Evolutionary conservation across 2,888 invertebrate genomes (phyloP).

Genomic region (Xestia xanthographa): DNA sequence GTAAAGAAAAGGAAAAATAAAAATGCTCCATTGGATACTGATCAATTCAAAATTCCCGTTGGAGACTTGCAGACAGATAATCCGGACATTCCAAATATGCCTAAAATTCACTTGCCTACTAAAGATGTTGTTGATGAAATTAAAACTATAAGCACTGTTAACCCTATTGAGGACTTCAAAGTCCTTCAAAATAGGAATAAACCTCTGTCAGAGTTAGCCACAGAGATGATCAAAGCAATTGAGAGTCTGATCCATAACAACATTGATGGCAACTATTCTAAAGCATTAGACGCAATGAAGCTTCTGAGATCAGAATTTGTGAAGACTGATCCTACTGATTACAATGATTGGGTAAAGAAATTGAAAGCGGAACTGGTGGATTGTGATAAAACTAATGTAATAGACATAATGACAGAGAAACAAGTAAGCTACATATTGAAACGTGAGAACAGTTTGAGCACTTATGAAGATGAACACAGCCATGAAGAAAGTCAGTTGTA

Average conservation of each 20-base stretch:
- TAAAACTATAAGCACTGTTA: conserved; percentile 89
- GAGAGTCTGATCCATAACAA: conserved; percentile 83
- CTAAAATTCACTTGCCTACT: conserved; percentile 76
- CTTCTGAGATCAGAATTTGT: conserved; percentile 83
- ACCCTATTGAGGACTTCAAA: conserved; percentile 91
- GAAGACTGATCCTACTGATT: conserved; percentile 77
- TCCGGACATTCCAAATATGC: conserved; percentile 66
- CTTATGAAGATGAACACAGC: conserved; percentile 75
- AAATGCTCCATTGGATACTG: conserved; percentile 62
- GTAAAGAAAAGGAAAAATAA: conserved; percentile 76
- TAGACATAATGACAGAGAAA: conserved; percentile 77
- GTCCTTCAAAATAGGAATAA: conserved; percentile 83
- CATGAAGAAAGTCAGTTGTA: conserved; percentile 85
- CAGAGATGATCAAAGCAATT: conserved; percentile 82
- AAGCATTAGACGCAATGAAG: conserved; percentile 81
- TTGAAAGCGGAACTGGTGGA: conserved; percentile 79
- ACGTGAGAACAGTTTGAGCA: conserved; percentile 81
- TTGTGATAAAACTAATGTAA: conserved; percentile 75
- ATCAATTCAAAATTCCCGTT: conserved; percentile 58
- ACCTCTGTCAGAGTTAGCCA: conserved; percentile 73
- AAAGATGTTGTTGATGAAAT: conserved; percentile 68
- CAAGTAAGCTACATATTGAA: conserved; percentile 81
- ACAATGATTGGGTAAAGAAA: conserved; percentile 84
- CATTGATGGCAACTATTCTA: conserved; percentile 81
- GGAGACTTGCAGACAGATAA: conserved; percentile 52